A percentile compares a stretch with the other conserved stretches of the same genome.
These are phyloP conservation scores for Neoascia interrupta DNA, from an alignment of 2,888 invertebrate genomes.

Conservation along the genomic window DNA sequence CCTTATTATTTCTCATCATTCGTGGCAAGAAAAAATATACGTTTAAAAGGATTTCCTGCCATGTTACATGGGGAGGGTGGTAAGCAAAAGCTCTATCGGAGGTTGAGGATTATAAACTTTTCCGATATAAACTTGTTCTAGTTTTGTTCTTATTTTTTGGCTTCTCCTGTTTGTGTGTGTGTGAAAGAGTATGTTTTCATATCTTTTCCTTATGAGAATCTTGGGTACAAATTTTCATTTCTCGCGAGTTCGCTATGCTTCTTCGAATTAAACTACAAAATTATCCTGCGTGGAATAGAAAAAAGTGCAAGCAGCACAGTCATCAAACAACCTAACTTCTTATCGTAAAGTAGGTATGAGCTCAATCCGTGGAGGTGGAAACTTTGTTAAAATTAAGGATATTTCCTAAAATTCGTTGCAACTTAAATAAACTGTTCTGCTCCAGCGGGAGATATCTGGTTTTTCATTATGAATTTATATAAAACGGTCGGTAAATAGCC, in stretches of 20 bases:
- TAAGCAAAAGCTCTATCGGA: conserved; percentile 38
- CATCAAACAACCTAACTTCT: too few species aligned
- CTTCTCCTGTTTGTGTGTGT: conserved; percentile 26
- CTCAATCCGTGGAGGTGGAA: not conserved
- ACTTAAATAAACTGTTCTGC: too few species aligned
- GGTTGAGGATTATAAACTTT: conserved; percentile 68
- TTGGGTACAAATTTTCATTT: too few species aligned
- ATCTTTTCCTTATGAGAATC: not conserved
- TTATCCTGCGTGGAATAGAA: too few species aligned
- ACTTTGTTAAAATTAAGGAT: not conserved
- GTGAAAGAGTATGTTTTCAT: too few species aligned
- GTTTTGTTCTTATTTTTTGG: conserved; percentile 21
- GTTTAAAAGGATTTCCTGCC: conserved; percentile 47
- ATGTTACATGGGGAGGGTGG: not conserved
- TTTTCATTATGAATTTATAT: too few species aligned
- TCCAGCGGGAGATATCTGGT: too few species aligned
- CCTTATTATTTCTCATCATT: conserved; percentile 48
- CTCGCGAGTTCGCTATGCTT: too few species aligned
- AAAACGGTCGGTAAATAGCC: too few species aligned
- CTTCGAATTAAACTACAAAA: too few species aligned
- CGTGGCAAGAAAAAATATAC: conserved; percentile 28
- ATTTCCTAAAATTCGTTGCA: conserved; percentile 60
- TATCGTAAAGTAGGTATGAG: not conserved
- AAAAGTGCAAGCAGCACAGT: too few species aligned
- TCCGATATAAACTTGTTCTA: conserved; percentile 68